These are phyloP conservation scores for Poeciliopsis retropinna DNA, from an alignment of 2,113 vertebrate genomes.

Conservation along the genomic window DNA sequence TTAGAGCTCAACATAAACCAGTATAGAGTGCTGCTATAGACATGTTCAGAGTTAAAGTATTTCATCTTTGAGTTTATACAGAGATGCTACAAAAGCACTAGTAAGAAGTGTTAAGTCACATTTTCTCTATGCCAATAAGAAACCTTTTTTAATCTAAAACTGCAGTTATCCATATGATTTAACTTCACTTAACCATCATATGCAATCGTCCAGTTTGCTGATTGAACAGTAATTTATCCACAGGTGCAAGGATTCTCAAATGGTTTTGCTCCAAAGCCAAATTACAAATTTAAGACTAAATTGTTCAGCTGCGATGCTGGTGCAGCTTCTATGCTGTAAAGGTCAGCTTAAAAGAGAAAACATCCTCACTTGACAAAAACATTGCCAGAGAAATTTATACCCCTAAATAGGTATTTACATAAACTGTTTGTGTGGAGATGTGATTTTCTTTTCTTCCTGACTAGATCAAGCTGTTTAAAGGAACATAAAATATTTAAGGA, in stretches of 20 bases:
- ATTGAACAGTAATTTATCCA: slow-evolving; percentile 29
- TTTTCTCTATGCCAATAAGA: not conserved
- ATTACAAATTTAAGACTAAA: slow-evolving; percentile 5
- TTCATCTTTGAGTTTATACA: not conserved
- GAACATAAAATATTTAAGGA: no score
- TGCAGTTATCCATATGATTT: not conserved
- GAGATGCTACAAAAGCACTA: not conserved
- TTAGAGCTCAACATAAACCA: not conserved
- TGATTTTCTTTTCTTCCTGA: not conserved
- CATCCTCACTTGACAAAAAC: slow-evolving; percentile 15
- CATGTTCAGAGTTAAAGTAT: not conserved
- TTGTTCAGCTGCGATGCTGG: slow-evolving; percentile 18
- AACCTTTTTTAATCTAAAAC: no score
- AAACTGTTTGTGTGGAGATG: not conserved
- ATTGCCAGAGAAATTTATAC: slow-evolving; percentile 16
- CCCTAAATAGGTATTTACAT: slow-evolving; percentile 17
- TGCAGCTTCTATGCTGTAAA: slow-evolving; percentile 25
- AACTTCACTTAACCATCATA: not conserved
- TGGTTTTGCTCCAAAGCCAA: slow-evolving; percentile 37
- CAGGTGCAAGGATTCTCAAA: slow-evolving; percentile 44
- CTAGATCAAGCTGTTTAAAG: no score
- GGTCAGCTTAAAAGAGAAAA: slow-evolving; percentile 36
- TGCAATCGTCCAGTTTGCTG: not conserved
- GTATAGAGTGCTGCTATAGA: not conserved
- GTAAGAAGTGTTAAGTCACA: not conserved